phyloP scores from a whole-genome alignment of 2,888 invertebrate species.

The Hypolimnas misippus region DNA sequence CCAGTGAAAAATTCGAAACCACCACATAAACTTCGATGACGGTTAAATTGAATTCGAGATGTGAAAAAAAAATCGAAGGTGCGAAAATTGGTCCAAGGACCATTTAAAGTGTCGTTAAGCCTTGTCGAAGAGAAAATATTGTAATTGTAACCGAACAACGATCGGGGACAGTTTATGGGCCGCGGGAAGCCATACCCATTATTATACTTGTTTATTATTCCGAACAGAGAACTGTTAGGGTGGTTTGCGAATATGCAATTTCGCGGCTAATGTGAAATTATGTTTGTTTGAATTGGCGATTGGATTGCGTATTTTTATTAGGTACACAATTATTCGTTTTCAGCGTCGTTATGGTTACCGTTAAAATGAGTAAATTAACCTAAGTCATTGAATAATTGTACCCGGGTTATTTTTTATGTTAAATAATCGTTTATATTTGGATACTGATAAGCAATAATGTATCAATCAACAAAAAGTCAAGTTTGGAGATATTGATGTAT shows the following conservation, averaged over 20 bases:
- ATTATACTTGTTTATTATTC: conserved; percentile 58
- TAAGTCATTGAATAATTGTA: too few relatives aligned
- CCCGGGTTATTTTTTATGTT: too few relatives aligned
- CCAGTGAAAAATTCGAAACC: conserved; percentile 56
- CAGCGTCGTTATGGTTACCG: background rate
- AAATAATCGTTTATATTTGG: too few relatives aligned
- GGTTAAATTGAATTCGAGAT: conserved; percentile 82
- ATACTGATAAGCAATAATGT: too few relatives aligned
- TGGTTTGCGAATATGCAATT: conserved; percentile 47
- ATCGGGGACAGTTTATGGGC: conserved; percentile 68
- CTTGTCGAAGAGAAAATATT: conserved; percentile 74
- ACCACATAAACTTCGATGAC: conserved; percentile 73
- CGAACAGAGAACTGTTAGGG: conserved; percentile 56
- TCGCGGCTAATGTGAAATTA: conserved; percentile 16
- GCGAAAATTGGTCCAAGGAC: conserved; percentile 75
- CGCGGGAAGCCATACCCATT: conserved; percentile 63
- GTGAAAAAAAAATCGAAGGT: conserved; percentile 75
- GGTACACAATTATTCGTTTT: background rate
- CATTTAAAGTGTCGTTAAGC: conserved; percentile 82
- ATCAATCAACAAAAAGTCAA: too few relatives aligned
- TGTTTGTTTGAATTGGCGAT: conserved; percentile 3
- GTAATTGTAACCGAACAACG: conserved; percentile 58
- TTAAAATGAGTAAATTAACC: too few relatives aligned
- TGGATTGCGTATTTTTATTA: conserved; percentile 1
- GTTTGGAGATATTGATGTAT: too few relatives aligned